phyloP scores from a whole-genome alignment of 2,888 invertebrate species.

The Cybosia mesomella region DNA sequence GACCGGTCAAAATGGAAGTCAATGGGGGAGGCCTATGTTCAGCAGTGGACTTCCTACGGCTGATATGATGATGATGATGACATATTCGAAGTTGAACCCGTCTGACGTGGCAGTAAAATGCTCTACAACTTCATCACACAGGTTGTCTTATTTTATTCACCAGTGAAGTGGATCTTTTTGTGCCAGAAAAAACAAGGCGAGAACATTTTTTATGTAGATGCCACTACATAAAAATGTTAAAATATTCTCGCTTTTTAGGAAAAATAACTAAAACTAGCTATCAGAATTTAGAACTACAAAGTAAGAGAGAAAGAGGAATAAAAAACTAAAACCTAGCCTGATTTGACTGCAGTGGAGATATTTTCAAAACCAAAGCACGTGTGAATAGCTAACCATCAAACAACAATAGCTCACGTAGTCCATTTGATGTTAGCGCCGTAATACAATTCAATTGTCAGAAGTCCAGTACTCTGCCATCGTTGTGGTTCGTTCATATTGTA shows the following conservation, averaged over 20 bases:
- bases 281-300: neutral
- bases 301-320: neutral
- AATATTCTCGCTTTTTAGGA: neutral
- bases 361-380: conserved; percentile 43
- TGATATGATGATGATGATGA: too few species aligned
- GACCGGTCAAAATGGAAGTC: too few species aligned
- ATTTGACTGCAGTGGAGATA: conserved; percentile 16
- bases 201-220: too few species aligned
- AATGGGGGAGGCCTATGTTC: too few species aligned
- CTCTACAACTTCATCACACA: too few species aligned
- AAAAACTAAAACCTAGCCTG: conserved; percentile 18
- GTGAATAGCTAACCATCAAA: conserved; percentile 30
- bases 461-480: conserved; percentile 12
- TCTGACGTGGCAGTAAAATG: too few species aligned
- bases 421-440: conserved; percentile 16
- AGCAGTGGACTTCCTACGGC: too few species aligned
- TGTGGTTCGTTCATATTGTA: neutral
- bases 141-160: too few species aligned
- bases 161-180: neutral
- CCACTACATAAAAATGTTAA: neutral
- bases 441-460: conserved; percentile 30
- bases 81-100: too few species aligned
- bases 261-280: neutral
- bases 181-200: neutral
- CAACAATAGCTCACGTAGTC: conserved; percentile 44